Conservation (phyloP, 1,140 invertebrate species). For the Eumaeus atala region DNA sequence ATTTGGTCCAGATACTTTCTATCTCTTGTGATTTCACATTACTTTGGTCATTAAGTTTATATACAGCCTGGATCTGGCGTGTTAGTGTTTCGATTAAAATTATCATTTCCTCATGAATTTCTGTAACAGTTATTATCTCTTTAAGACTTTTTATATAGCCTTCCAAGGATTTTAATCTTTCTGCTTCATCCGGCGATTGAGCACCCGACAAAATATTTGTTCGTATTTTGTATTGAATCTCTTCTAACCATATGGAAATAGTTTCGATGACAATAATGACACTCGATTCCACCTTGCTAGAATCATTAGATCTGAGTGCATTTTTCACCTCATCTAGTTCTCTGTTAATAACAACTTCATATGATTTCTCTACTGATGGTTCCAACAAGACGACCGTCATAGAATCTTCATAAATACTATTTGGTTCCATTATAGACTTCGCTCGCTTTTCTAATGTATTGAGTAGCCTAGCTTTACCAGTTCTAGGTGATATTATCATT, state of each 20-base stretch:
- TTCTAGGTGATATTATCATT: conserved; percentile 37
- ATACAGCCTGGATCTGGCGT: conserved; percentile 73
- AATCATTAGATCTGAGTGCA: conserved; percentile 79
- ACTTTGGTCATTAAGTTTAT: conserved; percentile 77
- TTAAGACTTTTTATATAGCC: conserved; percentile 51
- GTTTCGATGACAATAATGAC: conserved; percentile 84
- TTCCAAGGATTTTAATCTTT: conserved; percentile 44
- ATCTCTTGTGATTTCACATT: conserved; percentile 76
- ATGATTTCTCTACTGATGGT: conserved; percentile 62
- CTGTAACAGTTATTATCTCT: conserved; percentile 53
- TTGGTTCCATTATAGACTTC: conserved; percentile 44
- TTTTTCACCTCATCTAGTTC: conserved; percentile 77
- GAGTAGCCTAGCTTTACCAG: conserved; percentile 48
- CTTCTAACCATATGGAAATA: conserved; percentile 87
- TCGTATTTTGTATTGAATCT: conserved; percentile 86
- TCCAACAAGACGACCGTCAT: conserved; percentile 63
- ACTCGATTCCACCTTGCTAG: conserved; percentile 78
- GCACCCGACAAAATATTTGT: conserved; percentile 41
- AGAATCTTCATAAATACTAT: conserved; percentile 42
- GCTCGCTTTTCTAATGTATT: conserved; percentile 57
- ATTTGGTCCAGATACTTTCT: conserved; percentile 81
- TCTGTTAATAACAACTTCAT: conserved; percentile 71
- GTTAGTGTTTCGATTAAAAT: conserved; percentile 61
- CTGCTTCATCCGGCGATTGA: conserved; percentile 39
- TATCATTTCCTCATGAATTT: conserved; percentile 62